Evolutionary conservation across 2,113 vertebrate species (phyloP).

Genomic region (Petromus typicus): DNA sequence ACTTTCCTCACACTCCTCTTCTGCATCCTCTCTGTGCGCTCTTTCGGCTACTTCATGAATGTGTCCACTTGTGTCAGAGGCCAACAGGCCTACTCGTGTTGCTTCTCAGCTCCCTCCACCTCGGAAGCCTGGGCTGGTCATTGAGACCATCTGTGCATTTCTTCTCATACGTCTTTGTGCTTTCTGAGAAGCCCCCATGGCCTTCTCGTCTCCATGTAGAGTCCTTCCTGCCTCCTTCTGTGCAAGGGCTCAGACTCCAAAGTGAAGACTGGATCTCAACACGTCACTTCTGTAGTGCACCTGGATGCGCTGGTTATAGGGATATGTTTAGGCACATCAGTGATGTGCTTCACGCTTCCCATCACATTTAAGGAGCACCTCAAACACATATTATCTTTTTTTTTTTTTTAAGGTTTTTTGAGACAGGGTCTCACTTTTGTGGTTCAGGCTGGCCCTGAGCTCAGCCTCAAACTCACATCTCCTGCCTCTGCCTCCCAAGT

Average conservation of each 20-base stretch:
- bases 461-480: too few species aligned
- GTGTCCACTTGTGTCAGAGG: constrained; percentile 60
- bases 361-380: neutral
- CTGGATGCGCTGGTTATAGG: neutral
- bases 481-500: too few species aligned
- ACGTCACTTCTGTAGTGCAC: neutral
- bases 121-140: constrained; percentile 1
- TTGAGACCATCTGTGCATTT: neutral
- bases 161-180: neutral
- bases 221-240: neutral
- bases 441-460: too few species aligned
- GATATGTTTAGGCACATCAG: neutral
- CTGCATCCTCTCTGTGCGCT: constrained; percentile 20
- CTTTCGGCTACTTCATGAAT: constrained; percentile 54
- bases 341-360: neutral
- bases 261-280: neutral
- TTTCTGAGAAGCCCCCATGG: constrained; percentile 5
- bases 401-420: too few species aligned
- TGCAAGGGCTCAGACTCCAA: neutral
- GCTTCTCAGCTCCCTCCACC: neutral
- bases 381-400: neutral
- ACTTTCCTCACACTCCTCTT: constrained; percentile 10
- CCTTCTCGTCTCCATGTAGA: neutral
- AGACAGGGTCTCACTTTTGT: too few species aligned
- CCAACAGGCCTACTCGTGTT: neutral